Conservation (phyloP, 2,888 invertebrate species). For the Acrobasis consociella region DNA sequence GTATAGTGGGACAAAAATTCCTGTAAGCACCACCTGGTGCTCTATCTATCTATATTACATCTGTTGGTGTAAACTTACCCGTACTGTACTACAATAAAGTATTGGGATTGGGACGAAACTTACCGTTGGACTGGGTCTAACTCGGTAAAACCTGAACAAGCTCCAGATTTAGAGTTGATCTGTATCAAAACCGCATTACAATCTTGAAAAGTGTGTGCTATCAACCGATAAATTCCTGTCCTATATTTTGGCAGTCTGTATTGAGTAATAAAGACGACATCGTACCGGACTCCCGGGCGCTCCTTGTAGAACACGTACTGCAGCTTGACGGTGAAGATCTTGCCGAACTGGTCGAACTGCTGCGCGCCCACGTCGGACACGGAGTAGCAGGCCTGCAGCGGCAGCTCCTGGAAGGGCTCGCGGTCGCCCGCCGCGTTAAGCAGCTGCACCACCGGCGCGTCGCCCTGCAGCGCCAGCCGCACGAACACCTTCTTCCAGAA, state of each 20-base stretch:
- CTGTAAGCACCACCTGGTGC: too few relatives aligned
- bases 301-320: slow-evolving; percentile 99
- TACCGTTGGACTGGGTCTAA: too few relatives aligned
- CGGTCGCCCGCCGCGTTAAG: slow-evolving; percentile 92
- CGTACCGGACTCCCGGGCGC: slow-evolving; percentile 92
- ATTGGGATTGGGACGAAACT: too few relatives aligned
- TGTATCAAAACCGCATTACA: too few relatives aligned
- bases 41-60: too few relatives aligned
- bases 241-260: neutral
- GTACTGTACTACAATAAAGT: too few relatives aligned
- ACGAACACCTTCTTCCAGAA: slow-evolving; percentile 99
- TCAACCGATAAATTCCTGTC: too few relatives aligned
- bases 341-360: slow-evolving; percentile 99
- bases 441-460: slow-evolving; percentile 93
- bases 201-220: too few relatives aligned
- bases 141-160: too few relatives aligned
- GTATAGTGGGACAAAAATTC: too few relatives aligned
- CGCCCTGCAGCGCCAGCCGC: slow-evolving; percentile 88
- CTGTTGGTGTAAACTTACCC: too few relatives aligned
- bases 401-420: slow-evolving; percentile 97
- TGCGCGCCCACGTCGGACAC: slow-evolving; percentile 97
- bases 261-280: neutral
- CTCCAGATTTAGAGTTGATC: too few relatives aligned
- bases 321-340: slow-evolving; percentile 98
- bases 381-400: slow-evolving; percentile 96